Conservation (phyloP, 2,888 invertebrate genomes). For the Alentia gelatinosa region DNA sequence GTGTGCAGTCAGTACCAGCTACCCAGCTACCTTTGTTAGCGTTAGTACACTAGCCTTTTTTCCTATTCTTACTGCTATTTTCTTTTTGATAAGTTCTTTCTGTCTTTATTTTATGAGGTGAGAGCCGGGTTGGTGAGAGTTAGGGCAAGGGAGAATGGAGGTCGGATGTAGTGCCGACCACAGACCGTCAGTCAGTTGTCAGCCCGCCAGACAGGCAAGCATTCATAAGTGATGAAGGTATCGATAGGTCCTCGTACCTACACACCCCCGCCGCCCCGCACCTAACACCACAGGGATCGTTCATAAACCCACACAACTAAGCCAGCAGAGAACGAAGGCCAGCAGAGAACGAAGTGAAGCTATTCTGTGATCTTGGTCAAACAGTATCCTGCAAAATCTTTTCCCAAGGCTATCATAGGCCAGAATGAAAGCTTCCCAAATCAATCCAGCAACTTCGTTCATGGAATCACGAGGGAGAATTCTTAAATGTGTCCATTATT, state of each 20-base stretch:
- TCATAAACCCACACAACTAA: not conserved
- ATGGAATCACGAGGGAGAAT: too few species aligned
- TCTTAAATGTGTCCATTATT: too few species aligned
- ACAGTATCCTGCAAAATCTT: too few species aligned
- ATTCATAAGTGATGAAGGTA: not conserved
- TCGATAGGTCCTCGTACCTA: not conserved
- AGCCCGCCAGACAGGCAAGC: not conserved
- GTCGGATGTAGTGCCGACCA: not conserved
- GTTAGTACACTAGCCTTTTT: not conserved
- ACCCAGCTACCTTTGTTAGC: not conserved
- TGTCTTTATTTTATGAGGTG: not conserved
- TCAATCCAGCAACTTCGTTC: too few species aligned
- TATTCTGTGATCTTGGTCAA: too few species aligned
- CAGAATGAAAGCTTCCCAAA: too few species aligned
- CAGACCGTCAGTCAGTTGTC: constrained; percentile 12
- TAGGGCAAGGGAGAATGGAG: not conserved
- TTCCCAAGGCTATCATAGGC: too few species aligned
- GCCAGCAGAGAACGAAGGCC: too few species aligned
- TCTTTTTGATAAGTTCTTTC: not conserved
- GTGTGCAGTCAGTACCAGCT: not conserved
- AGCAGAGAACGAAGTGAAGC: too few species aligned
- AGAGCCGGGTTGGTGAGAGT: not conserved
- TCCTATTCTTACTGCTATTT: not conserved
- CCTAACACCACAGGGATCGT: not conserved
- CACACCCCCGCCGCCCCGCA: not conserved